These are phyloP conservation scores for Pelmatolapia mariae DNA, from an alignment of 2,113 vertebrate species.

Conservation along the genomic window DNA sequence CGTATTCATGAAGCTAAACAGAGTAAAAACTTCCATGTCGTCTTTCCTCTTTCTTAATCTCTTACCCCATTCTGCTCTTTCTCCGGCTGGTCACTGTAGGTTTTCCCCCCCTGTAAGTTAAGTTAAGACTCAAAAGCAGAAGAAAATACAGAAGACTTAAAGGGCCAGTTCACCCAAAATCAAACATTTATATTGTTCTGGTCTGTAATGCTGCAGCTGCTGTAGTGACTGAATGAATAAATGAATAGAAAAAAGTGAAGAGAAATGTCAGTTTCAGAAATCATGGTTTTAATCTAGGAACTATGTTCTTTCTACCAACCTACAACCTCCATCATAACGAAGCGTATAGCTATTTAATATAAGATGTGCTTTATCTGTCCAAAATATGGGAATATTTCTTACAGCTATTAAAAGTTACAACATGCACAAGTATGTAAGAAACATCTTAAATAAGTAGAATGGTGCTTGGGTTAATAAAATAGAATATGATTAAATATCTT, in stretches of 20 bases:
- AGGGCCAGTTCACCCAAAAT: background rate
- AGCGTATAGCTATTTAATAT: background rate
- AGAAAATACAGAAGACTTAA: background rate
- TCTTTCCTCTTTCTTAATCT: rapidly evolving
- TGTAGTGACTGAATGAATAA: background rate
- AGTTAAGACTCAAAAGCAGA: background rate
- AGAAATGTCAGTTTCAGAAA: background rate
- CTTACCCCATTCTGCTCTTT: background rate
- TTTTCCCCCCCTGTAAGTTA: background rate
- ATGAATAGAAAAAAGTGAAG: background rate
- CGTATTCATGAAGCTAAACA: background rate
- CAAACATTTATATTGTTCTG: background rate
- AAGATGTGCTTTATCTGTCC: background rate
- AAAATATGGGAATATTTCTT: background rate
- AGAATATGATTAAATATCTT: background rate
- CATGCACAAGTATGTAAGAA: background rate
- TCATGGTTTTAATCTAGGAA: background rate
- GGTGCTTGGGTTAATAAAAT: background rate
- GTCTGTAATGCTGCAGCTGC: rapidly evolving
- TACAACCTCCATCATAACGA: background rate
- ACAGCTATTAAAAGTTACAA: background rate
- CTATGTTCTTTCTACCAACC: background rate
- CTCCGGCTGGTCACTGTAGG: rapidly evolving
- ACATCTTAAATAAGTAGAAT: background rate
- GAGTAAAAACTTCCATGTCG: rapidly evolving